Percentiles rank a stretch among this genome's conserved stretches.
Conservation (phyloP, 2,888 invertebrate genomes). For the Cheilosia scutellata region DNA sequence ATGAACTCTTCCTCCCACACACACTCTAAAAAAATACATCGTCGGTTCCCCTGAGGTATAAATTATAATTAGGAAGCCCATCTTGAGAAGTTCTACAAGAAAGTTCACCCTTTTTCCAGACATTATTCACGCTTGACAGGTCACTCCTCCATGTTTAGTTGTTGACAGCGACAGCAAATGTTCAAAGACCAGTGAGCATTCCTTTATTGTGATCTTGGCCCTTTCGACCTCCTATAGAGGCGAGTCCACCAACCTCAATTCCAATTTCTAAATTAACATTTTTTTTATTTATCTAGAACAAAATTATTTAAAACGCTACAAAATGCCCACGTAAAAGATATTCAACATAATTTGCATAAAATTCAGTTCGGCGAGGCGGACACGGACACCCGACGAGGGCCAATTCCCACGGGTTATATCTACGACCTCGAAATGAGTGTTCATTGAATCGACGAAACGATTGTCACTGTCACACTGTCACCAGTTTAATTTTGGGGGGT, state of each 20-base stretch:
- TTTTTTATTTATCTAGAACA: conserved; percentile 7
- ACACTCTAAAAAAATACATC: background rate
- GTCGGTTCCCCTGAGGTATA: conserved; percentile 6
- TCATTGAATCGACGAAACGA: conserved; percentile 63
- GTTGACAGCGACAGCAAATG: conserved; percentile 10
- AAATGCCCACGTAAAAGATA: conserved; percentile 52
- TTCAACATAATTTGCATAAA: conserved; percentile 56
- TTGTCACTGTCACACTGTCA: conserved; percentile 62
- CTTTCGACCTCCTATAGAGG: conserved; percentile 5
- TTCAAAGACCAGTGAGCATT: conserved; percentile 28
- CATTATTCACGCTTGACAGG: conserved; percentile 71
- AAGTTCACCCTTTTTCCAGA: conserved; percentile 55
- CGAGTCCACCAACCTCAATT: conserved; percentile 34
- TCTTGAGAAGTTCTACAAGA: conserved; percentile 28
- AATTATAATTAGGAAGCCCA: conserved; percentile 40
- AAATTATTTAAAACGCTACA: conserved; percentile 39
- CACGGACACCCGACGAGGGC: conserved; percentile 19
- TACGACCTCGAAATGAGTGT: conserved; percentile 36
- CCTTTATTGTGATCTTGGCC: conserved; percentile 25
- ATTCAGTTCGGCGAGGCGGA: conserved; percentile 52
- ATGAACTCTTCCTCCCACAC: conserved; percentile 10
- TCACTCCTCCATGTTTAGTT: conserved; percentile 36
- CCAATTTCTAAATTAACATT: conserved; percentile 40
- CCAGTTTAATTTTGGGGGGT: background rate
- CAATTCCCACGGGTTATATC: conserved; percentile 55